Evolutionary conservation across 2,888 invertebrate species (phyloP).

Genomic region (Lapara coniferarum): DNA sequence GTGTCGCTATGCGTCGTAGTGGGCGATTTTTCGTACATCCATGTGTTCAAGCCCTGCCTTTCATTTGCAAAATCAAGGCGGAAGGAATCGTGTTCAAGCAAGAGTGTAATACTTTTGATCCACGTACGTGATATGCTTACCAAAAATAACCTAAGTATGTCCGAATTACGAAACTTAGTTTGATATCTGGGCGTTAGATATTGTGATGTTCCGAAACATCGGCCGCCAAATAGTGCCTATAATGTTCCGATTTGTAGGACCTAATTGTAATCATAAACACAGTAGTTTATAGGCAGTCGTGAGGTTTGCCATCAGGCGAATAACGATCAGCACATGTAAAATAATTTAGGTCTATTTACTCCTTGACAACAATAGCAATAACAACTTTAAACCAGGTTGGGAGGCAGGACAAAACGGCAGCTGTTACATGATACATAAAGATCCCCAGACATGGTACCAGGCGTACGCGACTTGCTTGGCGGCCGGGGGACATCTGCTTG

Average conservation of each 20-base stretch:
- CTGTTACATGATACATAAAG: conserved; percentile 53
- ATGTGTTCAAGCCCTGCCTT: conserved; percentile 48
- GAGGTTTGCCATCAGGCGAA: no score
- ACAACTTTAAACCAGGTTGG: conserved; percentile 46
- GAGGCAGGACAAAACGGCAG: conserved; percentile 45
- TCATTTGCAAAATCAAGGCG: conserved; percentile 52
- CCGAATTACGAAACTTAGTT: no score
- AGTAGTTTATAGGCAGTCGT: no score
- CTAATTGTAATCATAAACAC: no score
- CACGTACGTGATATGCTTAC: conserved; percentile 42
- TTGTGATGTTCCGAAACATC: no score
- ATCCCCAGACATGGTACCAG: conserved; percentile 56
- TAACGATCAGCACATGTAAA: no score
- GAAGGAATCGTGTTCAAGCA: conserved; percentile 40
- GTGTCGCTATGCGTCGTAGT: conserved; percentile 55
- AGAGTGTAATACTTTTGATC: conserved; percentile 54
- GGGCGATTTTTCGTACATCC: conserved; percentile 53
- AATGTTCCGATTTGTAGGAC: no score
- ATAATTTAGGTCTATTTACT: no score
- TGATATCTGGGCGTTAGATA: no score
- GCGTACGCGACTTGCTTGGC: conserved; percentile 54
- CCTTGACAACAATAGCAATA: no score
- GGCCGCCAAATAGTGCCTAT: no score
- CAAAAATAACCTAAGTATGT: no score
- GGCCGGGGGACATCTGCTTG: conserved; percentile 54